These are phyloP conservation scores for Melanitta fusca DNA, from an alignment of 2,797 vertebrate species.

Conservation along the genomic window DNA sequence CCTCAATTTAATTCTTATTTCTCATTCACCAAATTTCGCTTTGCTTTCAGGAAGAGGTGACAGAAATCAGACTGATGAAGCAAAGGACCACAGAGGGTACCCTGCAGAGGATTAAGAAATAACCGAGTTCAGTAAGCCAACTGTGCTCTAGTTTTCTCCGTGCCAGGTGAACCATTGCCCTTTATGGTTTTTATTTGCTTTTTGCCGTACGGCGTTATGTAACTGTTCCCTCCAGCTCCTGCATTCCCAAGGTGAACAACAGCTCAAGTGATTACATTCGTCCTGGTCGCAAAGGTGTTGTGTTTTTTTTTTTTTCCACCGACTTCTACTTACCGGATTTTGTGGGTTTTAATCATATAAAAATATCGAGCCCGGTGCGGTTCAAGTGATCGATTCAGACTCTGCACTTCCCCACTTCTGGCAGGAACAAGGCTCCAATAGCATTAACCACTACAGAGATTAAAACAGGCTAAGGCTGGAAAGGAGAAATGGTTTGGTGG, in stretches of 20 bases:
- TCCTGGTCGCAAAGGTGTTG: constrained; percentile 29
- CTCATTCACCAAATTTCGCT: not conserved
- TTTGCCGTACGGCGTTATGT: constrained; percentile 54
- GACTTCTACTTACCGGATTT: not conserved
- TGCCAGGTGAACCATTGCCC: not conserved
- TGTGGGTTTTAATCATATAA: constrained; percentile 31
- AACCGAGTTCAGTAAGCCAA: constrained; percentile 21
- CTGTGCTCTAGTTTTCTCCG: constrained; percentile 15
- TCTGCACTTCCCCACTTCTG: not conserved
- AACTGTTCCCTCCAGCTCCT: constrained; percentile 65
- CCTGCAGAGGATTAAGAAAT: constrained; percentile 25
- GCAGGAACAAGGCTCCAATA: not conserved
- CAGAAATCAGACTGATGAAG: not conserved
- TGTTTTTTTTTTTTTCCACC: not conserved
- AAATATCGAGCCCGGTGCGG: not conserved
- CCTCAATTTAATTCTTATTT: not conserved
- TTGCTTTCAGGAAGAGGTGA: not conserved
- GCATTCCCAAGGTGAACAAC: constrained; percentile 71
- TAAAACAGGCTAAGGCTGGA: constrained; percentile 15
- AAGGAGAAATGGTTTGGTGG: not conserved
- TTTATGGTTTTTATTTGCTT: constrained; percentile 58
- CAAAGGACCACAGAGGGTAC: not conserved
- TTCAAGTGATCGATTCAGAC: not conserved
- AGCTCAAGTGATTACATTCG: constrained; percentile 34
- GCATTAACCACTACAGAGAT: not conserved